These are phyloP conservation scores for Ruditapes philippinarum DNA, from an alignment of 1,140 invertebrate species.

Conservation along the genomic window DNA sequence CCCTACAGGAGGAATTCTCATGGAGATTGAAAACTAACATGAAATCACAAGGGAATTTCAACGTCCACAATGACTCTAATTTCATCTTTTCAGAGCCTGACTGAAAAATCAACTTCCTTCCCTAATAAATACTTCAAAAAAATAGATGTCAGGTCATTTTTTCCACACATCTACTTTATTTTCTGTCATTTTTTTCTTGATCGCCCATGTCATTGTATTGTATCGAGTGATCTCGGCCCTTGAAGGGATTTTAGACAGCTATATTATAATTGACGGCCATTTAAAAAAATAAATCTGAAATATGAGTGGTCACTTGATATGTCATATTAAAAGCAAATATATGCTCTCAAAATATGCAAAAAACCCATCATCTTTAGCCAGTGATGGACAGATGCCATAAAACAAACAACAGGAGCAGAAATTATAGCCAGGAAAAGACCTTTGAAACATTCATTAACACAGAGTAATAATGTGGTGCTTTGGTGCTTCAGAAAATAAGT, in stretches of 20 bases:
- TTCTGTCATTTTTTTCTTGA: conserved; percentile 34
- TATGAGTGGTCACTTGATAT: conserved; percentile 60
- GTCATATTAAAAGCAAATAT: conserved; percentile 65
- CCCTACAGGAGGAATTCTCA: conserved; percentile 7
- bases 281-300: conserved; percentile 48
- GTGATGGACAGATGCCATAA: conserved; percentile 46
- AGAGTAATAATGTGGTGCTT: background rate
- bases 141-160: conserved; percentile 22
- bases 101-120: conserved; percentile 39
- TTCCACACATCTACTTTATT: conserved; percentile 35
- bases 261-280: conserved; percentile 33
- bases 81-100: conserved; percentile 14
- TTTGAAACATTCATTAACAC: background rate
- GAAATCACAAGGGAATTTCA: conserved; percentile 32
- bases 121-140: conserved; percentile 41
- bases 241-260: conserved; percentile 14
- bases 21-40: conserved; percentile 23
- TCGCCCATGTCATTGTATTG: conserved; percentile 40
- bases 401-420: conserved; percentile 15
- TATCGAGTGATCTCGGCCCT: conserved; percentile 19
- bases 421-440: background rate
- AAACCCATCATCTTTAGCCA: background rate
- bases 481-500: too few species aligned
- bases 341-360: conserved; percentile 62
- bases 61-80: background rate